Conservation (phyloP, 2,888 invertebrate genomes). For the Myathropa florea region DNA sequence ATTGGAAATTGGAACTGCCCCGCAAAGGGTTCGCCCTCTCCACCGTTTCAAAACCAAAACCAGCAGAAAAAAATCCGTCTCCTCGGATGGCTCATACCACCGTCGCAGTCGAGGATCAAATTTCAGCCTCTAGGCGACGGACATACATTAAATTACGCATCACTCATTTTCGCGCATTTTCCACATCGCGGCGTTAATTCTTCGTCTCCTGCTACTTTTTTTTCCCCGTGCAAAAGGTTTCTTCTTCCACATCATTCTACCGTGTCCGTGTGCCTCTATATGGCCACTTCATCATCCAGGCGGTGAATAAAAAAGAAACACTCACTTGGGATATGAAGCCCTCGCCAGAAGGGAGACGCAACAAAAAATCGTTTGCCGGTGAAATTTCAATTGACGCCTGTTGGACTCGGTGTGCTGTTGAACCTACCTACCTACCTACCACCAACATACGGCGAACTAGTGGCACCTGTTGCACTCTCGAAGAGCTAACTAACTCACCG, state of each 20-base stretch:
- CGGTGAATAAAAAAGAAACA: background rate
- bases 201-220: conserved; percentile 2
- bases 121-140: conserved; percentile 43
- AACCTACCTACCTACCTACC: conserved; percentile 1
- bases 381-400: conserved; percentile 70
- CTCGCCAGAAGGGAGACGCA: background rate
- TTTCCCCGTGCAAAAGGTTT: background rate
- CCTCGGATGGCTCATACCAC: conserved; percentile 37
- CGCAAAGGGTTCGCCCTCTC: conserved; percentile 21
- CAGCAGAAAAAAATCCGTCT: conserved; percentile 28
- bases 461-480: conserved; percentile 59
- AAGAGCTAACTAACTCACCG: conserved; percentile 47
- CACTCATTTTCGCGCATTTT: conserved; percentile 72
- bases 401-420: conserved; percentile 50
- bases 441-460: conserved; percentile 39
- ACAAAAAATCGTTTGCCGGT: conserved; percentile 44
- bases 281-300: conserved; percentile 28
- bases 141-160: conserved; percentile 68
- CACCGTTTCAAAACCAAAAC: conserved; percentile 19
- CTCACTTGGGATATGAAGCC: conserved; percentile 1
- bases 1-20: conserved; percentile 61
- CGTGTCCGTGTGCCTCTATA: conserved; percentile 25
- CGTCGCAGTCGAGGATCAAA: conserved; percentile 53
- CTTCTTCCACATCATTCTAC: background rate
- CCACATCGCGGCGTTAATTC: conserved; percentile 71